Evolutionary conservation across 2,113 vertebrate genomes (phyloP), one percentile per base, ranked within the genome.

Genomic region (Chamaetylas fuelleborni): DNA sequence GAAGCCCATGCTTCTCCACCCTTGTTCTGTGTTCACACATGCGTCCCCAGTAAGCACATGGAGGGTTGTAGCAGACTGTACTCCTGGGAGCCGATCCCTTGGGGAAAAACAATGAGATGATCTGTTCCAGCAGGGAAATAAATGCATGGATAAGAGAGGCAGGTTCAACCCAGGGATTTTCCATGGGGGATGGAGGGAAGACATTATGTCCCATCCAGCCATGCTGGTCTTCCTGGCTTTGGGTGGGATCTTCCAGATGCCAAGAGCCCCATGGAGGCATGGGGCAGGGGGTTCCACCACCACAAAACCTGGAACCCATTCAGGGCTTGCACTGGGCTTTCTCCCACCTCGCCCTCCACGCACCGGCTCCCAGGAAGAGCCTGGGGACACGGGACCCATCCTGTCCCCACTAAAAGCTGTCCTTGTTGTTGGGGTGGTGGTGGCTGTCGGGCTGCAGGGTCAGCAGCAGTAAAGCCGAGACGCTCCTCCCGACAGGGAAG

Each of bases 401-500:
- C 66, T 4, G 6, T 51, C 34, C 76, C 34, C 29, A 84, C 81
- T 90, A 94, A 96, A 94, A 15, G 1, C 24, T 94, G 78, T 91
- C 16, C 0, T 89, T 95, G 38, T 95, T 93, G 87, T 93, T 91
- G 92, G 91, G 81, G 45, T 54, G 96, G 70, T 7, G 96, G 87
- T 95, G 87, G 70, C 72, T 84, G 79, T 70, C 0, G 84, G 54
- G 65, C 82, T 69, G 82, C 97, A 99, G 98, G 98, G 58, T 97
- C 88, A 98, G 98, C 79, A 94, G 86, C 51, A 97, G 77, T 96
- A 96, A 91, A 97, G 94, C 66, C 88, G 97, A n/a, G 96, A 95
- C 40, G 96, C 97, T 88, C 89, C 96, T 78, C 64, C 96, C 58
- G 81, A 92, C 88, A 98, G 98, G 97, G 97, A 97, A 97, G 91